Percentiles rank a stretch among this genome's conserved stretches.
Conservation (phyloP, 1,140 invertebrate genomes). For the Neodiprion virginianus region DNA sequence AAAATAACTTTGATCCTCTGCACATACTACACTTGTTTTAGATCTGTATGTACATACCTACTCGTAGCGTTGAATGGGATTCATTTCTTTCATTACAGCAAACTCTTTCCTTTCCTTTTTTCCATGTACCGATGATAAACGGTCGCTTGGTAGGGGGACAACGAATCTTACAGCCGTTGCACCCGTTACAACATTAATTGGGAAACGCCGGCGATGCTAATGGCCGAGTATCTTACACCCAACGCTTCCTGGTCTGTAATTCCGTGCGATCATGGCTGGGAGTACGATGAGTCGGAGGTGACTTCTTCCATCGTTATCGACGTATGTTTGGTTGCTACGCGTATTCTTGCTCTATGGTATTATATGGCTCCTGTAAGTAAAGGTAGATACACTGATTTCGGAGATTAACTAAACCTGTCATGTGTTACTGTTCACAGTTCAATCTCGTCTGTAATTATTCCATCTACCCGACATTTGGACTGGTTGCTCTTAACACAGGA, state of each 20-base stretch:
- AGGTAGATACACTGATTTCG: constrained; percentile 8
- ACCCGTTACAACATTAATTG: constrained; percentile 75
- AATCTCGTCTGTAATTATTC: constrained; percentile 83
- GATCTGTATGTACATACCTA: too few species aligned
- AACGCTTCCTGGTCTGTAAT: constrained; percentile 70
- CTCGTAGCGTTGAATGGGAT: too few species aligned
- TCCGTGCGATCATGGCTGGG: constrained; percentile 79
- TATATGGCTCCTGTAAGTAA: not conserved
- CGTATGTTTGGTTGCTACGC: constrained; percentile 62
- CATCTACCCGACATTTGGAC: constrained; percentile 84
- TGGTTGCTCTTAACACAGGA: constrained; percentile 82
- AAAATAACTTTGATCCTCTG: too few species aligned
- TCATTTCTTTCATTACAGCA: too few species aligned
- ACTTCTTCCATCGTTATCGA: constrained; percentile 82
- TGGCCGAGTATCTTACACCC: constrained; percentile 49
- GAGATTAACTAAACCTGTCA: not conserved
- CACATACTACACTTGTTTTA: too few species aligned
- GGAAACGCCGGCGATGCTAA: constrained; percentile 61
- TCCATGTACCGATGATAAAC: too few species aligned
- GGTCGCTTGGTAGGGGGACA: constrained; percentile 43
- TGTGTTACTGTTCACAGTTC: constrained; percentile 68
- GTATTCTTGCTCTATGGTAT: too few species aligned
- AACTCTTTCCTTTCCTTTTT: too few species aligned
- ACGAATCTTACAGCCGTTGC: constrained; percentile 67
- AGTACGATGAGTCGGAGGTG: constrained; percentile 75